Evolutionary conservation across 2,113 vertebrate species (phyloP).

Genomic region (Grantiella picta): DNA sequence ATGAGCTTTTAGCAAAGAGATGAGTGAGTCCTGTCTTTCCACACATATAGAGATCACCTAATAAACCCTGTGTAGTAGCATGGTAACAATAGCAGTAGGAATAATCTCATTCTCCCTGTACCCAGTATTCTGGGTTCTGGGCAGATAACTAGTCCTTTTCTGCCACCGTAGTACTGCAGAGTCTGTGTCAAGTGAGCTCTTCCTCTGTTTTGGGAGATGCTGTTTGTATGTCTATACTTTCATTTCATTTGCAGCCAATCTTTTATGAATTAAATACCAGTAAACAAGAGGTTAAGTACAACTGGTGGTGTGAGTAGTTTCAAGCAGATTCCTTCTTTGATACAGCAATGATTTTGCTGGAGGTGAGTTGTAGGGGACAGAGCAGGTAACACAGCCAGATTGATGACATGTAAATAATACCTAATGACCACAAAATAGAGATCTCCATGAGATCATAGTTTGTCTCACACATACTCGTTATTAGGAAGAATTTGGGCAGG

Average conservation of each 20-base stretch:
- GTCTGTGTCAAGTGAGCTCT: background rate
- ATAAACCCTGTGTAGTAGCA: background rate
- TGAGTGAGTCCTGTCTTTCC: background rate
- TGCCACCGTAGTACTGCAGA: background rate
- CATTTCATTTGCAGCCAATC: background rate
- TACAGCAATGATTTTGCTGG: background rate
- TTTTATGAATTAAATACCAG: background rate
- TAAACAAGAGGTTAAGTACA: background rate
- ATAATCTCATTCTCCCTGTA: background rate
- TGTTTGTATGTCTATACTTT: background rate
- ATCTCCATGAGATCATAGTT: constrained; percentile 30
- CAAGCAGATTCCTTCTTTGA: background rate
- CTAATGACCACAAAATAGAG: constrained; percentile 18
- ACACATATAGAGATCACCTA: background rate
- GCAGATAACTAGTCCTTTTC: background rate
- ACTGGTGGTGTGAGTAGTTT: background rate
- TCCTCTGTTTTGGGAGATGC: background rate
- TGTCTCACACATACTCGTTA: constrained; percentile 50
- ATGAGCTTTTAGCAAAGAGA: background rate
- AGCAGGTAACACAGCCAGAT: background rate
- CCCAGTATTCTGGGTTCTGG: background rate
- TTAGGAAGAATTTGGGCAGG: constrained; percentile 12
- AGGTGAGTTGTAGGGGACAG: background rate
- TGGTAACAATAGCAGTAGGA: background rate
- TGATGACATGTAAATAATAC: constrained; percentile 9